Evolutionary conservation across 2,113 vertebrate genomes (phyloP).

Genomic region (Alethe diademata): DNA sequence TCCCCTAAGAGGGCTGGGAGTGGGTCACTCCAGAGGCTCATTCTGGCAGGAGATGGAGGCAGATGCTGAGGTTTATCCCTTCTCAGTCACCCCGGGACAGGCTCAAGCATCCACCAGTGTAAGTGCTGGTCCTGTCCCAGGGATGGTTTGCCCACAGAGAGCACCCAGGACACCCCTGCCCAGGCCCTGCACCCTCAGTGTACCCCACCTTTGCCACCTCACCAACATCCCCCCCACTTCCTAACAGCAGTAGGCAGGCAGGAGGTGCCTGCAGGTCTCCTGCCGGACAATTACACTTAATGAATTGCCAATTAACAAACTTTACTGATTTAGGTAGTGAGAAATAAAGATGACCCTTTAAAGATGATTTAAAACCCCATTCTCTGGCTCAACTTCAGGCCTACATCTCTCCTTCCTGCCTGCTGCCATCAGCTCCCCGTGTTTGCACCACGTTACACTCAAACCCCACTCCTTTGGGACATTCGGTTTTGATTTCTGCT

Average conservation of each 20-base stretch:
- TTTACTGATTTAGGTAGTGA: background rate
- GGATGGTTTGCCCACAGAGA: background rate
- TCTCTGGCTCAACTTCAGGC: background rate
- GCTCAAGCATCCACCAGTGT: too few relatives aligned
- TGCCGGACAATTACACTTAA: background rate
- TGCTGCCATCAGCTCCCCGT: fast-evolving
- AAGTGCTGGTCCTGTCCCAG: background rate
- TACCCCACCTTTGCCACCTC: background rate
- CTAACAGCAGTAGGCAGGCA: fast-evolving
- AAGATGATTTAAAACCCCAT: background rate
- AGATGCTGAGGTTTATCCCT: background rate
- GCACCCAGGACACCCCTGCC: too few relatives aligned
- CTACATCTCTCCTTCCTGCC: background rate
- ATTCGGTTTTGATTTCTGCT: background rate
- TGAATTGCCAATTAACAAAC: background rate
- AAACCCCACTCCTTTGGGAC: background rate
- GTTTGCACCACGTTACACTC: fast-evolving
- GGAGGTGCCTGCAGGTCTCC: background rate
- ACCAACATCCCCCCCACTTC: background rate
- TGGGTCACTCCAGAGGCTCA: background rate
- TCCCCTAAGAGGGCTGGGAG: fast-evolving
- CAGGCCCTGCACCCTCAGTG: background rate
- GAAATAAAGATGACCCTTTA: background rate
- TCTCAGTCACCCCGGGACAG: fast-evolving
- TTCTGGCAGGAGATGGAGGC: background rate